Evolutionary conservation across 2,888 invertebrate genomes (phyloP), one percentile per base, ranked within the genome.

Genomic region (Eustalomyia histrio): DNA sequence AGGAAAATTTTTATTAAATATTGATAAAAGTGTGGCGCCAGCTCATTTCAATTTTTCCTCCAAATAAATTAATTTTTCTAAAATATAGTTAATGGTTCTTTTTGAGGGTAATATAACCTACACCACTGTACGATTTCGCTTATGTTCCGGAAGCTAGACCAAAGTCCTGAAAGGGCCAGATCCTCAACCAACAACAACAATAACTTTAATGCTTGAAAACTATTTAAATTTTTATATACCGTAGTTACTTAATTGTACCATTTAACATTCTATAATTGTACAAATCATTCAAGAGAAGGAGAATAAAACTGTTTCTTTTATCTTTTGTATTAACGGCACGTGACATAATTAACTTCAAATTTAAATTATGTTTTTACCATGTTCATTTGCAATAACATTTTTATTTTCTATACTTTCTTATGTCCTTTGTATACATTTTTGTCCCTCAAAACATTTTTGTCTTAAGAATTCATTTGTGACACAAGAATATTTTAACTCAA

Each of bases 291-390:
- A 52, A 67, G 18, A 14, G n/a, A 65, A 8, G 16, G 21, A 14
- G 18, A 74, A 29, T 55, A 29, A 8, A 24, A 1, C 9, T 29
- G 17, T 0, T 39, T 64, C 12, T 39, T 58, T 52, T 8, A 33
- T n/a, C 5, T 63, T 10, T 57, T 55, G 24, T 18, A 9, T 24
- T 33, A 68, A 8, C 73, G 64, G 68, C 80, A 80, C 80, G 76
- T 80, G 80, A 76, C 76, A 73, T 58, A 76, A 80, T 80, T 80
- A 76, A 80, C 72, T 76, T 33, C 14, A 52, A 43, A 72, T 50
- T 72, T 39, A 14, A 68, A 68, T 75, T 67, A 63, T 67, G 57
- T 68, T 68, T 63, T n/a, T 17, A n/a, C 2, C 17, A 16, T 33
- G 43, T 3, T 29, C 1, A 65, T 65, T 35, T 65, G 52, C 10